Evolutionary conservation across 1,140 invertebrate genomes (phyloP).

Genomic region (Brachionus calyciflorus): DNA sequence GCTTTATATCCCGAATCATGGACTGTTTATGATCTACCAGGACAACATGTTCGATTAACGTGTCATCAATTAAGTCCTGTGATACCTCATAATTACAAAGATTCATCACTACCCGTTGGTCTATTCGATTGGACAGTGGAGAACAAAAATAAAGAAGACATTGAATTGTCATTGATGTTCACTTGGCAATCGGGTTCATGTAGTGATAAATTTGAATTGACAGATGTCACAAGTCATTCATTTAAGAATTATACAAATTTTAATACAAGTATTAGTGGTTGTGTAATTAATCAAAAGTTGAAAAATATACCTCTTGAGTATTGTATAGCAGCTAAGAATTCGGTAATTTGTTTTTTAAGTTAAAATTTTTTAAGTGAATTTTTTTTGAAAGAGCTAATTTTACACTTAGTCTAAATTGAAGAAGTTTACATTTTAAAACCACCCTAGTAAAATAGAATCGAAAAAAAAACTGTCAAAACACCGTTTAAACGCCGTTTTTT

Average conservation of each 20-base stretch:
- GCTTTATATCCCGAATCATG: conserved; percentile 83
- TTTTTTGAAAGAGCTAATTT: too few species aligned
- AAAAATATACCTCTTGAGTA: conserved; percentile 58
- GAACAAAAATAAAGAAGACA: conserved; percentile 70
- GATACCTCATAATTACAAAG: conserved; percentile 73
- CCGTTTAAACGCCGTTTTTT: too few species aligned
- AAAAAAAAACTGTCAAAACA: too few species aligned
- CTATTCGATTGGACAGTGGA: conserved; percentile 81
- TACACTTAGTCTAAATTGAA: too few species aligned
- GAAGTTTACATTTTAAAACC: too few species aligned
- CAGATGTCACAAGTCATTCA: conserved; percentile 51
- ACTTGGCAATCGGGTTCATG: conserved; percentile 70
- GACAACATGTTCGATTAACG: conserved; percentile 72
- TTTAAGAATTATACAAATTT: conserved; percentile 64
- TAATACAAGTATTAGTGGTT: conserved; percentile 44
- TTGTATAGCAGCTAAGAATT: conserved; percentile 52
- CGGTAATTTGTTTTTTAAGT: conserved; percentile 49
- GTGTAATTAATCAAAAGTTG: conserved; percentile 10
- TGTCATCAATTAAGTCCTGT: conserved; percentile 85
- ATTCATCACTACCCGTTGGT: conserved; percentile 77
- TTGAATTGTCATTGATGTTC: conserved; percentile 78
- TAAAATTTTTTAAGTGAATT: too few species aligned
- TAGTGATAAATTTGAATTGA: conserved; percentile 35
- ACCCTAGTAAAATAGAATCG: too few species aligned
- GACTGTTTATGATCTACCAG: conserved; percentile 80